A percentile compares a stretch with the other conserved stretches of the same genome.
phyloP scores from a whole-genome alignment of 2,888 invertebrate species.

The Tetheella fluctuosa region DNA sequence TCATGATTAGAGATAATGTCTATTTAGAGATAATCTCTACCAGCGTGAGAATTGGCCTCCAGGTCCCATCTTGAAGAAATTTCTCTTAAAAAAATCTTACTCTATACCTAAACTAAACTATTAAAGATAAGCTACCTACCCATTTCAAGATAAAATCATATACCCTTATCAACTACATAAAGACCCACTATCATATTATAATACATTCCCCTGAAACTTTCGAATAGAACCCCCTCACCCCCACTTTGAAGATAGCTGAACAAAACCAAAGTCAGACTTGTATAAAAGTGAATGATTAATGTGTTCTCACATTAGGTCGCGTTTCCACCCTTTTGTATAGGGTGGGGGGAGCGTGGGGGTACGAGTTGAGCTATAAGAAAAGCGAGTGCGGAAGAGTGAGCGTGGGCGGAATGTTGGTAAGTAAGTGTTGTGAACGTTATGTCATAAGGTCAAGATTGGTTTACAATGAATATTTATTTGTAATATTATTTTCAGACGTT shows the following conservation, averaged over 20 bases:
- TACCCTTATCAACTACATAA: slow-evolving; percentile 1
- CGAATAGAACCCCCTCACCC: slow-evolving; percentile 33
- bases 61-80: too few relatives aligned
- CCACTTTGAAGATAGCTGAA: slow-evolving; percentile 39
- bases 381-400: slow-evolving; percentile 20
- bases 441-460: neutral
- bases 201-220: slow-evolving; percentile 21
- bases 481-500: too few relatives aligned
- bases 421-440: neutral
- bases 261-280: slow-evolving; percentile 71
- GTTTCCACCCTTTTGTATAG: slow-evolving; percentile 44
- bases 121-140: neutral
- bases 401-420: neutral
- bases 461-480: too few relatives aligned
- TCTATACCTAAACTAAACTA: neutral
- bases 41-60: too few relatives aligned
- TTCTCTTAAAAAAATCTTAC: too few relatives aligned
- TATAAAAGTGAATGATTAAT: slow-evolving; percentile 78
- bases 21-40: too few relatives aligned
- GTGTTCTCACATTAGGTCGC: slow-evolving; percentile 72
- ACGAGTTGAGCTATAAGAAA: slow-evolving; percentile 32
- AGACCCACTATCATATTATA: neutral
- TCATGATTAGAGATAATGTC: too few relatives aligned
- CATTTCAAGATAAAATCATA: neutral
- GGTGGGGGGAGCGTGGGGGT: slow-evolving; percentile 43